These are phyloP conservation scores for Montifringilla adamsi DNA, from an alignment of 2,113 vertebrate species.

Conservation along the genomic window DNA sequence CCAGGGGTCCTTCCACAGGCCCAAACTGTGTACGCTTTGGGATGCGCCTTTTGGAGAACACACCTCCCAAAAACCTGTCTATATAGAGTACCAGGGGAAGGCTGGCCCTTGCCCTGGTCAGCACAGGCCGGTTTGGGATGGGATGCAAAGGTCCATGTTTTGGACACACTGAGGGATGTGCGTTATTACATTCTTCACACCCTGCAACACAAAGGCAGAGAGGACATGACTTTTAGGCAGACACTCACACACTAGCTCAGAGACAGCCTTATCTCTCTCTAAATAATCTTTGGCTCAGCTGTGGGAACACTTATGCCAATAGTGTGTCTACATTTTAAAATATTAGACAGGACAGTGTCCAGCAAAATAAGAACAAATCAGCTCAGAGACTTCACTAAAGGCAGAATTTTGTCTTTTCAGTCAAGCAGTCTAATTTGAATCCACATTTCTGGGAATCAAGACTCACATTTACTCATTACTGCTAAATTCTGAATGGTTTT, in stretches of 20 bases:
- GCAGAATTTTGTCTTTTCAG: background rate
- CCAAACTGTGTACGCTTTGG: slow-evolving; percentile 97
- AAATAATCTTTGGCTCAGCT: background rate
- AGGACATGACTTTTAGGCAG: background rate
- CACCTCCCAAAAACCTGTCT: slow-evolving; percentile 90
- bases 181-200: slow-evolving; percentile 94
- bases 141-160: slow-evolving; percentile 92
- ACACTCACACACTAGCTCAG: background rate
- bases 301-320: background rate
- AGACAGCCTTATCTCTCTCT: background rate
- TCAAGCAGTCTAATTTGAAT: background rate
- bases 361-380: background rate
- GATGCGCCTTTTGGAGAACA: slow-evolving; percentile 94
- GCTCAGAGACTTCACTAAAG: background rate
- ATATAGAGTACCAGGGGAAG: slow-evolving; percentile 92
- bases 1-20: slow-evolving; percentile 90
- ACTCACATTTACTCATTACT: background rate
- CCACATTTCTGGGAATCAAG: background rate
- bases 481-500: background rate
- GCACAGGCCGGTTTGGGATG: slow-evolving; percentile 89
- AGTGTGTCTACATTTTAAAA: background rate
- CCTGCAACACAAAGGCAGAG: slow-evolving; percentile 73
- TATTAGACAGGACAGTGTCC: background rate
- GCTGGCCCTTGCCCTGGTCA: slow-evolving; percentile 91
- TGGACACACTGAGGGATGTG: slow-evolving; percentile 86